Base-by-base conservation (phyloP, 2,797 vertebrate species). In the Synanceia verrucosa region DNA sequence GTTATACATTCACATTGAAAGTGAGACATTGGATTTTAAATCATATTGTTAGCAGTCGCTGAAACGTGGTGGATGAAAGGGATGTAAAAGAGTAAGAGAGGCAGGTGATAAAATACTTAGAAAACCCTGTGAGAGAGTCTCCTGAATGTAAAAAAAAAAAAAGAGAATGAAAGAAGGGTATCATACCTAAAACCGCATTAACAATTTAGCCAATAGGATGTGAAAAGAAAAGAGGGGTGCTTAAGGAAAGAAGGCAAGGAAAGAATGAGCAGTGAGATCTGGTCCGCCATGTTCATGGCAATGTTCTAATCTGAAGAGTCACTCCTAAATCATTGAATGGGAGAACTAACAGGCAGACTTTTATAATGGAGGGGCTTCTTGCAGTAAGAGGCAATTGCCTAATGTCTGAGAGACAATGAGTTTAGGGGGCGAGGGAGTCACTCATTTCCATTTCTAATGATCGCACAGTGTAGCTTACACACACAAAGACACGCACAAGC, bases 361-460 rank as follows among this genome's bases (percentile, higher is more conserved):
- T 83, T 70, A 43, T 76, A 83, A 86, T 77, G 62, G 59, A 88
- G 79, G 76, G 81, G 66, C 81, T 89, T 77, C 81, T 89, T 77
- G 79, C 72, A 77, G 77, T 1, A n/a, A 76, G 73, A 91, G 88
- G 90, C 86, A 90, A 91, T 90, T 90, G 88, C 77, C 86, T 86
- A 78, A 89, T 83, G 85, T 91, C 84, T 90, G 80, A 78, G 74
- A 89, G 83, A 89, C 90, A 91, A 91, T 85, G 90, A 89, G 84
- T 88, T 92, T 87, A 85, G 91, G 84, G 89, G 89, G 70, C 39
- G 63, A 83, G 86, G 84, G 89, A 90, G 83, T 86, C 85, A 48
- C 84, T 92, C 82, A 90, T 91, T 91, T 91, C 82, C 83, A 89
- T 90, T 91, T 88, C 76, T 92, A 90, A 90, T 88, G 88, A 90